phyloP scores from a whole-genome alignment of 1,140 invertebrate species.

The Cydia pomonella region DNA sequence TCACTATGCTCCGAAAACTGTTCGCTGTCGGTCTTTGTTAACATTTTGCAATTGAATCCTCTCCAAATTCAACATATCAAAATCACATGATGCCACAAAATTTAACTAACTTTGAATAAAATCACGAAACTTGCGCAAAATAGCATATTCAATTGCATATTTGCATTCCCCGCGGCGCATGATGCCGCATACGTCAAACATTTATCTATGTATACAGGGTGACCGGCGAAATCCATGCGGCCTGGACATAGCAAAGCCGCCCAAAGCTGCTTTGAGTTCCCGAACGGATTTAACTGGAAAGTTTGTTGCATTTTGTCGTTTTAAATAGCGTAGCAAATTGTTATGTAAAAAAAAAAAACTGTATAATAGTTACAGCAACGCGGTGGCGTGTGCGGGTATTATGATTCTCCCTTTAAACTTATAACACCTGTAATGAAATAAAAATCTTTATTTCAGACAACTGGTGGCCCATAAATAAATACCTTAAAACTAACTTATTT shows the following conservation, averaged over 20 bases:
- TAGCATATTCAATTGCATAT: not conserved
- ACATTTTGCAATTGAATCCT: too few relatives aligned
- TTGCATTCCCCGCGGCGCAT: conserved; percentile 36
- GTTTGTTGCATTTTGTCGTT: conserved; percentile 53
- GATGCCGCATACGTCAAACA: conserved; percentile 55
- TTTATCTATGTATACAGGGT: conserved; percentile 40
- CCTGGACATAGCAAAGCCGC: conserved; percentile 58
- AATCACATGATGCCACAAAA: too few relatives aligned
- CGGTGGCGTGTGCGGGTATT: not conserved
- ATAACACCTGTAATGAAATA: too few relatives aligned
- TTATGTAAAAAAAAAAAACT: not conserved
- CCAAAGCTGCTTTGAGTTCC: conserved; percentile 67
- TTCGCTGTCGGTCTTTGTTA: too few relatives aligned
- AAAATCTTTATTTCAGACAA: too few relatives aligned
- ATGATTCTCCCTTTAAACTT: not conserved
- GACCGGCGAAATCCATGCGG: conserved; percentile 59
- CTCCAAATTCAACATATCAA: too few relatives aligned
- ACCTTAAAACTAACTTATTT: too few relatives aligned
- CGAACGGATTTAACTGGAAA: conserved; percentile 63
- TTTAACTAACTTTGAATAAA: too few relatives aligned
- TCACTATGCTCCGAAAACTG: too few relatives aligned
- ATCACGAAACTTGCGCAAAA: not conserved
- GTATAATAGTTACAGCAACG: not conserved
- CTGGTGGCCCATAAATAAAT: too few relatives aligned
- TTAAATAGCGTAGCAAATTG: conserved; percentile 26